Percentiles rank a stretch among this genome's conserved stretches.
These are phyloP conservation scores for Nettapus auritus DNA, from an alignment of 2,113 vertebrate species.

Conservation along the genomic window DNA sequence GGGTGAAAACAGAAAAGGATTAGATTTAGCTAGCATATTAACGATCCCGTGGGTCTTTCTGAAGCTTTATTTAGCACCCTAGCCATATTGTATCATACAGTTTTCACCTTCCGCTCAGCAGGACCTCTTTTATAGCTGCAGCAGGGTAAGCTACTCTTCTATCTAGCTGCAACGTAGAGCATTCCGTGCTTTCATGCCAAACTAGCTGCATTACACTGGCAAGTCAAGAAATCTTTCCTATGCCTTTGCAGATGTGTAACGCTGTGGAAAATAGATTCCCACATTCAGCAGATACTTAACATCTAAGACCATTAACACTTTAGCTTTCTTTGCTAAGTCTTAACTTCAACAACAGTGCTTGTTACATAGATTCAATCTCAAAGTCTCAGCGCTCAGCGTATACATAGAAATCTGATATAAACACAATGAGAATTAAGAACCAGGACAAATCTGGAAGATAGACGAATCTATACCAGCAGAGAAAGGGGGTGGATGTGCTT, in stretches of 20 bases:
- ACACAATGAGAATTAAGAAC: background rate
- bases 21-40: background rate
- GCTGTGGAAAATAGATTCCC: background rate
- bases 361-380: background rate
- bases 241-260: background rate
- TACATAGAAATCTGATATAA: background rate
- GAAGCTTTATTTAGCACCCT: background rate
- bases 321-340: background rate
- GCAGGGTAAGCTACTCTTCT: background rate
- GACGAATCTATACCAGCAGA: background rate
- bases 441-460: background rate
- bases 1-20: background rate
- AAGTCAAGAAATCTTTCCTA: background rate
- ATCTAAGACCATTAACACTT: background rate
- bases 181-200: background rate
- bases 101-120: background rate
- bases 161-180: background rate
- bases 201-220: background rate
- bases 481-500: background rate
- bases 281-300: background rate
- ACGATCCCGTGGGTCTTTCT: background rate
- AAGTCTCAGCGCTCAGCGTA: fast-evolving
- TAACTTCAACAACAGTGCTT: background rate
- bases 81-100: background rate
- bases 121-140: background rate